Conservation (phyloP, 2,797 vertebrate genomes). For the Chanos chanos region DNA sequence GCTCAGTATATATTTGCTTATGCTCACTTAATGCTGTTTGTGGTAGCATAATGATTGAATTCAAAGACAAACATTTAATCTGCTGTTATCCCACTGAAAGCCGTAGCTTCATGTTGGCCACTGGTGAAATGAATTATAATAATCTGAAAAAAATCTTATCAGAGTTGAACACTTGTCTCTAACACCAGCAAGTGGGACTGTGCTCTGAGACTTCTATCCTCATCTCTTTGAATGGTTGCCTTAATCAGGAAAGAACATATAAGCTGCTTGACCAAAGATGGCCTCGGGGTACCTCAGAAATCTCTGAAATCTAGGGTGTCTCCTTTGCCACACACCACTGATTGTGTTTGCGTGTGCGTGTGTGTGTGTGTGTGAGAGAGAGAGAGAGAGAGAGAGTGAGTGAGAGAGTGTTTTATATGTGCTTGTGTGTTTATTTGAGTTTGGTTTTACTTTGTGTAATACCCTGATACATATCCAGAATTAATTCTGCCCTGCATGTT, state of each 20-base stretch:
- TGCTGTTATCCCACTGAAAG: too few relatives aligned
- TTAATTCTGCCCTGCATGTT: too few relatives aligned
- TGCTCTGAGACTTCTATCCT: neutral
- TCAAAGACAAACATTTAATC: too few relatives aligned
- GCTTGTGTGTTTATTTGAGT: neutral
- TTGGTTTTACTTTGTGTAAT: too few relatives aligned
- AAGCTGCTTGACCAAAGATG: neutral
- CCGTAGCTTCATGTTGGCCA: too few relatives aligned
- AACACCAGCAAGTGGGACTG: slow-evolving; percentile 24
- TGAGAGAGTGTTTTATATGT: slow-evolving; percentile 2
- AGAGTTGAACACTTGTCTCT: slow-evolving; percentile 55
- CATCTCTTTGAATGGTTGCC: neutral
- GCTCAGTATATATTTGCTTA: too few relatives aligned
- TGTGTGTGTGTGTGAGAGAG: slow-evolving; percentile 26
- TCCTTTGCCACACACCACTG: neutral
- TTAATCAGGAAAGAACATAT: neutral
- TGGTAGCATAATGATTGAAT: too few relatives aligned
- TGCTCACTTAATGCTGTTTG: too few relatives aligned
- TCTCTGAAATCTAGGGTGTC: too few relatives aligned
- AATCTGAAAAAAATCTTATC: slow-evolving; percentile 62
- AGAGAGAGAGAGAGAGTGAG: slow-evolving; percentile 22
- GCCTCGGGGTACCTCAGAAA: neutral
- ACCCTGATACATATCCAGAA: too few relatives aligned
- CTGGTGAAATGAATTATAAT: too few relatives aligned
- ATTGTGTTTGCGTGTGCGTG: neutral